phyloP scores from a whole-genome alignment of 2,797 vertebrate species.

The Sibirionetta formosa region DNA sequence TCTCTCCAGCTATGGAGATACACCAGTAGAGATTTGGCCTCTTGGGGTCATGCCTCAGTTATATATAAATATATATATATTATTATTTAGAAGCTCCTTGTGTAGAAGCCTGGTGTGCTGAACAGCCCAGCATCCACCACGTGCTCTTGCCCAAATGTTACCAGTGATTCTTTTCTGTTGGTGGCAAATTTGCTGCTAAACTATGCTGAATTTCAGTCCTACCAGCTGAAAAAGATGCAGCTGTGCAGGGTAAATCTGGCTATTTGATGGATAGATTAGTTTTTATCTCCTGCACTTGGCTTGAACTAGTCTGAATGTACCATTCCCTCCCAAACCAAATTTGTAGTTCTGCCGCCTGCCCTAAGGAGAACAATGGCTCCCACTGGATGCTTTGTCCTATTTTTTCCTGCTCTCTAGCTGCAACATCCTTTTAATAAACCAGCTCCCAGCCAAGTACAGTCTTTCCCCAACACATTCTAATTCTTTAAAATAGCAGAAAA shows the following conservation, averaged over 20 bases:
- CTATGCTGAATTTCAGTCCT: background rate
- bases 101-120: background rate
- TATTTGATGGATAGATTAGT: background rate
- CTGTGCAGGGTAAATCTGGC: background rate
- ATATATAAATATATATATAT: too few relatives aligned
- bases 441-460: constrained; percentile 45
- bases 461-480: constrained; percentile 34
- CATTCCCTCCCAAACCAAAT: constrained; percentile 31
- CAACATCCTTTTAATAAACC: constrained; percentile 65
- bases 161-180: background rate
- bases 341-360: constrained; percentile 9
- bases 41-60: background rate
- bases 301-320: constrained; percentile 37
- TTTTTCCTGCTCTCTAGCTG: constrained; percentile 53
- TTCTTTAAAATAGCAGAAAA: constrained; percentile 63
- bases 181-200: background rate
- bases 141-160: background rate
- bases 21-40: background rate
- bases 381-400: constrained; percentile 52
- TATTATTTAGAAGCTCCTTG: background rate
- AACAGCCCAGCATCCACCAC: background rate
- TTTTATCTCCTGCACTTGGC: constrained; percentile 37
- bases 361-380: constrained; percentile 59
- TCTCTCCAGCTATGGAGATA: background rate
- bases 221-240: background rate